phyloP scores from a whole-genome alignment of 2,797 vertebrate genomes.

The Spheniscus humboldti region DNA sequence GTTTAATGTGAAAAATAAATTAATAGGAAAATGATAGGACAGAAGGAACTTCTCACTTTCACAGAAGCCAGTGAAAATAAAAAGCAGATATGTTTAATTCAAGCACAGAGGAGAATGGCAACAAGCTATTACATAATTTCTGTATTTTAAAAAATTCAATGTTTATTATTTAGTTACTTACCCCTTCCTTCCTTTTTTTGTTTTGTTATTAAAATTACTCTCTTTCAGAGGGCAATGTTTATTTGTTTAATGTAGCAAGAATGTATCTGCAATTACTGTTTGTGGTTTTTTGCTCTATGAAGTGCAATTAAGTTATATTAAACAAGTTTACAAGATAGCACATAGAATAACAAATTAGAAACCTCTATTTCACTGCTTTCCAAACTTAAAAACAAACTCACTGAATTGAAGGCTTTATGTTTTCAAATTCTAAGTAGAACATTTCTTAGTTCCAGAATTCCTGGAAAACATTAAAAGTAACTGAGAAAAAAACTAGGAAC shows the following conservation, averaged over 20 bases:
- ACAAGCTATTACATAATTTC: background rate
- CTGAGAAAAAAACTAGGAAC: slow-evolving; percentile 55
- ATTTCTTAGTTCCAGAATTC: slow-evolving; percentile 76
- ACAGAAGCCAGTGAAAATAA: background rate
- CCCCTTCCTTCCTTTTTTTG: background rate
- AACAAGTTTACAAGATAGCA: slow-evolving; percentile 55
- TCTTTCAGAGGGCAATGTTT: background rate
- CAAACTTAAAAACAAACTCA: slow-evolving; percentile 48
- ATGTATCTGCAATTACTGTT: slow-evolving; percentile 43
- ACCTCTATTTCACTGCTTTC: slow-evolving; percentile 52
- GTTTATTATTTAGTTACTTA: slow-evolving; percentile 25
- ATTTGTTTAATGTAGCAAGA: slow-evolving; percentile 17
- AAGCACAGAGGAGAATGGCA: background rate
- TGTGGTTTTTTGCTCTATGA: slow-evolving; percentile 30
- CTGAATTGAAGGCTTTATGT: slow-evolving; percentile 65
- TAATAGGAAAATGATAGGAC: background rate
- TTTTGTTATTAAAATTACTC: slow-evolving; percentile 23
- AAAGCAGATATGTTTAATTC: background rate
- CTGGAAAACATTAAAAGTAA: slow-evolving; percentile 78
- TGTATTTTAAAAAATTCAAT: background rate
- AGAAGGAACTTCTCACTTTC: slow-evolving; percentile 13
- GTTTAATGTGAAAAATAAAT: slow-evolving; percentile 2
- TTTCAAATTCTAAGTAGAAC: slow-evolving; percentile 76
- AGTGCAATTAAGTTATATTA: slow-evolving; percentile 47
- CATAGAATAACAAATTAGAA: slow-evolving; percentile 46